phyloP scores from a whole-genome alignment of 2,113 vertebrate species.

The Eptesicus fuscus region DNA sequence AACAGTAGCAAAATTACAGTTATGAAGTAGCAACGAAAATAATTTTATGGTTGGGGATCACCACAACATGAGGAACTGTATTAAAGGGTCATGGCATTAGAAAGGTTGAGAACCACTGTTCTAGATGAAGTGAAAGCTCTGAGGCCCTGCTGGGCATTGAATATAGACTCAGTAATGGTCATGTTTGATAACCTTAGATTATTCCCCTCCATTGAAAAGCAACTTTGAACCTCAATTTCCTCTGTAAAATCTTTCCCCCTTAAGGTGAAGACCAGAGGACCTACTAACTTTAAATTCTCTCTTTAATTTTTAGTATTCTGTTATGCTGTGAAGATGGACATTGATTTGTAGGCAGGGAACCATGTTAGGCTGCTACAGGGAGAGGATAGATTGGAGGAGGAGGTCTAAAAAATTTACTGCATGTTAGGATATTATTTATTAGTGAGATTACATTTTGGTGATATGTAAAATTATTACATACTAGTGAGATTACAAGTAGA shows the following conservation, averaged over 20 bases:
- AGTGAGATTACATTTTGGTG: not conserved
- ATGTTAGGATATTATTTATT: not conserved
- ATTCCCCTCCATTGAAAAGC: not conserved
- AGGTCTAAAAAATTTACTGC: not conserved
- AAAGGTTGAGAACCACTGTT: not conserved
- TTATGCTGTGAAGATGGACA: not conserved
- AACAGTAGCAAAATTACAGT: too few relatives aligned
- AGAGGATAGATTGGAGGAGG: not conserved
- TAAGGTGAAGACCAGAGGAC: not conserved
- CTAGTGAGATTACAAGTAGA: not conserved
- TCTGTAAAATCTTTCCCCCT: slow-evolving; percentile 20
- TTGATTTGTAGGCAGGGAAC: slow-evolving; percentile 28
- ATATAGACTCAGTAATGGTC: not conserved
- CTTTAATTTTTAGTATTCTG: slow-evolving; percentile 4
- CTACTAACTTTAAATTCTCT: not conserved
- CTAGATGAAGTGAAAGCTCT: not conserved
- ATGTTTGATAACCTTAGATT: not conserved
- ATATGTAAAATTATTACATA: not conserved
- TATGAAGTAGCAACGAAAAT: too few relatives aligned
- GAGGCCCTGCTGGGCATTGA: not conserved
- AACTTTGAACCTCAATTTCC: not conserved
- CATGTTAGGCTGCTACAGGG: not conserved
- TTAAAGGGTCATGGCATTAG: too few relatives aligned
- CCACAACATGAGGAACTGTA: too few relatives aligned
- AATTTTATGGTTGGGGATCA: too few relatives aligned